phyloP scores from a whole-genome alignment of 2,888 invertebrate species.

The Callyntrura guangdongensis region DNA sequence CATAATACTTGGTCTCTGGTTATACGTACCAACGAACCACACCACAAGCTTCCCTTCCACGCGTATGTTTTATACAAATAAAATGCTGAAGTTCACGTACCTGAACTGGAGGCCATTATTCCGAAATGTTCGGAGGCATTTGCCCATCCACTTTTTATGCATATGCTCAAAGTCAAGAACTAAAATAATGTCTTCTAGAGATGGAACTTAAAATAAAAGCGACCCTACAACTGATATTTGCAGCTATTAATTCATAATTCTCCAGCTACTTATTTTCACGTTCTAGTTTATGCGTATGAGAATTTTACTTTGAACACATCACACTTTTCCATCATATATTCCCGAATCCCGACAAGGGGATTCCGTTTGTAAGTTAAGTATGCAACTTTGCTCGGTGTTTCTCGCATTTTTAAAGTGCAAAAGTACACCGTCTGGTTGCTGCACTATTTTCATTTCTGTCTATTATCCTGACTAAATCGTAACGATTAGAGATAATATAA shows the following conservation, averaged over 20 bases:
- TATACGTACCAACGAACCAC: background rate
- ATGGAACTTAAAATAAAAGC: conserved; percentile 38
- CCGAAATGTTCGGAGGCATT: background rate
- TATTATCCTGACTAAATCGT: conserved; percentile 45
- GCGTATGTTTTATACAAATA: background rate
- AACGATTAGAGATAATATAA: conserved; percentile 71
- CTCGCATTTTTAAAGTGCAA: background rate
- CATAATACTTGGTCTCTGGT: too few species aligned
- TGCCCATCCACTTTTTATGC: conserved; percentile 26
- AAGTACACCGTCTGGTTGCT: background rate
- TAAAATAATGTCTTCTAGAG: background rate
- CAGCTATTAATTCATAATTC: conserved; percentile 55
- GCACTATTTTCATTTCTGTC: conserved; percentile 13
- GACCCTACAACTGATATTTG: conserved; percentile 61
- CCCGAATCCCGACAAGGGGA: background rate
- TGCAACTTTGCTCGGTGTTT: background rate
- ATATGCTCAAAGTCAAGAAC: background rate
- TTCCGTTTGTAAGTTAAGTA: conserved; percentile 10
- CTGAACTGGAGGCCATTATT: background rate
- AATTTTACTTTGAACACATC: background rate
- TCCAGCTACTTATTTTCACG: background rate
- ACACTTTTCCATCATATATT: background rate
- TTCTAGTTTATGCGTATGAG: conserved; percentile 3
- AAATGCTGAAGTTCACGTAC: background rate
- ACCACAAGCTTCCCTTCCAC: background rate